These are phyloP conservation scores for Coreoperca whiteheadi DNA, from an alignment of 2,113 vertebrate species.

Conservation along the genomic window DNA sequence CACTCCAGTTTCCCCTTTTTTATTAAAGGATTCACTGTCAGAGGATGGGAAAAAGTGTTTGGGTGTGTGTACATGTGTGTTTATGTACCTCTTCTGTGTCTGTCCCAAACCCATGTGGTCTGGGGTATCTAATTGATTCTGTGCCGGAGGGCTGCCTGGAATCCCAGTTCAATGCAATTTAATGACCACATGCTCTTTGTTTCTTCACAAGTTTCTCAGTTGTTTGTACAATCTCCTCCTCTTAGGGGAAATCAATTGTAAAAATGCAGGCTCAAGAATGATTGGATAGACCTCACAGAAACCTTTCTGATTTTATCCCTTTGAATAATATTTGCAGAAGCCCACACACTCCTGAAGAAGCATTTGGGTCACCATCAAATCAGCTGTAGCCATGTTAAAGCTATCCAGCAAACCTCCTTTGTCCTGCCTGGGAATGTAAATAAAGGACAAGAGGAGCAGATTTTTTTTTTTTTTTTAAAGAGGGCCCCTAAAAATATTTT, in stretches of 20 bases:
- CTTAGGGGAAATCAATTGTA: not conserved
- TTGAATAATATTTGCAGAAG: constrained; percentile 21
- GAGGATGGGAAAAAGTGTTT: constrained; percentile 56
- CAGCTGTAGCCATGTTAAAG: constrained; percentile 25
- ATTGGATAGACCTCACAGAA: constrained; percentile 3
- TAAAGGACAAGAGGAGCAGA: constrained; percentile 50
- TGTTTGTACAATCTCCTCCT: constrained; percentile 2
- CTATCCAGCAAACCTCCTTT: constrained; percentile 14
- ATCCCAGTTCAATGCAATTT: constrained; percentile 24
- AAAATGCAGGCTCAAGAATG: not conserved
- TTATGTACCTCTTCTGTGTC: constrained; percentile 26
- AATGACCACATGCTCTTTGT: constrained; percentile 1
- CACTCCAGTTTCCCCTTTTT: constrained; percentile 70
- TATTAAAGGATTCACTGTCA: constrained; percentile 66
- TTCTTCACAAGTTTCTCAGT: not conserved
- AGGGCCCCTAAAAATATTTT: constrained; percentile 56
- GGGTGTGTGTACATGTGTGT: constrained; percentile 40
- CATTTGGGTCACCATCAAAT: constrained; percentile 46
- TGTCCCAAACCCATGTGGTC: constrained; percentile 37
- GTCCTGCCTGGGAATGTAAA: constrained; percentile 65
- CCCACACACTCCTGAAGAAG: constrained; percentile 34
- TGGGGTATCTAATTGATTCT: constrained; percentile 46
- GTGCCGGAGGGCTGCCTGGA: constrained; percentile 40
- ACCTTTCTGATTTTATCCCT: constrained; percentile 19
- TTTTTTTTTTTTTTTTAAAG: constrained; percentile 70